These are phyloP conservation scores for Pitangus sulphuratus DNA, from an alignment of 2,797 vertebrate genomes.

Conservation along the genomic window DNA sequence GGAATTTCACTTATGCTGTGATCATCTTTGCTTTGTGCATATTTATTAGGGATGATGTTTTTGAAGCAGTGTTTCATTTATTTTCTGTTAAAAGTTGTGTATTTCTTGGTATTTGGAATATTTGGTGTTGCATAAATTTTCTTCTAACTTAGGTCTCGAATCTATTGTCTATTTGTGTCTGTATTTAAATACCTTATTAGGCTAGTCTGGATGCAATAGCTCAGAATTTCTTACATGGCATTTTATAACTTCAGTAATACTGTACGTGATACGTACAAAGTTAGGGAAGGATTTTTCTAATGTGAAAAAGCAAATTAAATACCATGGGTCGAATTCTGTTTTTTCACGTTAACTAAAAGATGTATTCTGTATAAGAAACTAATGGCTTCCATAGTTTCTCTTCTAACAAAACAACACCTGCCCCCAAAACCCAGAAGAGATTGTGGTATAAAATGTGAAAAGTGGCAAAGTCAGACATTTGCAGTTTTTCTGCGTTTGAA, in stretches of 20 bases:
- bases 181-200: neutral
- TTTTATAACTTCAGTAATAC: neutral
- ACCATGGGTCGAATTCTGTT: neutral
- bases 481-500: neutral
- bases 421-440: neutral
- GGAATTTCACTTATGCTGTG: slow-evolving; percentile 20
- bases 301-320: neutral
- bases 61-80: neutral
- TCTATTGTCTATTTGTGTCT: neutral
- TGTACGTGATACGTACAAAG: neutral
- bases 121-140: neutral
- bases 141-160: neutral
- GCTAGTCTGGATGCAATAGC: neutral
- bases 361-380: neutral
- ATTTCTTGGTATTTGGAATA: neutral
- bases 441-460: neutral
- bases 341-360: neutral
- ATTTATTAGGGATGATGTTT: neutral
- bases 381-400: neutral
- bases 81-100: neutral
- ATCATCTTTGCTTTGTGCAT: neutral
- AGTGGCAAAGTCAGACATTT: neutral
- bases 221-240: neutral
- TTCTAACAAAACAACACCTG: neutral
- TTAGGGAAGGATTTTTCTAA: neutral